Percentiles rank a stretch among this genome's conserved stretches.
These are phyloP conservation scores for Drosophila meridionalis DNA, from an alignment of 2,888 invertebrate species.

Conservation along the genomic window DNA sequence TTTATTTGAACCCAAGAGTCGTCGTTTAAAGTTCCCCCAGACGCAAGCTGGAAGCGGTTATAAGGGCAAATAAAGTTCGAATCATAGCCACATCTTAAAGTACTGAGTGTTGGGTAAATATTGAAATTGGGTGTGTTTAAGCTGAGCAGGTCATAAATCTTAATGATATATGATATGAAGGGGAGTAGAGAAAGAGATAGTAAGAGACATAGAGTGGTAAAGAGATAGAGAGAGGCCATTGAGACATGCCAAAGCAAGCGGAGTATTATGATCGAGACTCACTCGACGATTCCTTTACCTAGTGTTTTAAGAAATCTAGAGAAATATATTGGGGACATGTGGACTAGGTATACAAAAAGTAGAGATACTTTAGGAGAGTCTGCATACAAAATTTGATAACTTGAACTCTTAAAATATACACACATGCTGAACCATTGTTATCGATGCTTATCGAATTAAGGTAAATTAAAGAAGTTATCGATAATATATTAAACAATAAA, in stretches of 20 bases:
- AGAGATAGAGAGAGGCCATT: background rate
- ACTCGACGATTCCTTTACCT: background rate
- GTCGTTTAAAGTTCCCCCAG: slow-evolving; percentile 22
- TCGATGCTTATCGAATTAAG: no score
- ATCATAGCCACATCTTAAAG: slow-evolving; percentile 1
- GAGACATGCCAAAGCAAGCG: background rate
- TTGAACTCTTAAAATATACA: no score
- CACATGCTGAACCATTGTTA: no score
- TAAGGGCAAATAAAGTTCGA: slow-evolving; percentile 19
- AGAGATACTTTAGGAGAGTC: no score
- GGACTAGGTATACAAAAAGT: no score
- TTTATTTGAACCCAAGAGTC: slow-evolving; percentile 26
- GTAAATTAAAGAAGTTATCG: no score
- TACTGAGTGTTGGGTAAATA: slow-evolving; percentile 15
- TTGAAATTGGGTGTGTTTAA: slow-evolving; percentile 32
- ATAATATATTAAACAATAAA: no score
- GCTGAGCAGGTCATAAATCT: slow-evolving; percentile 34
- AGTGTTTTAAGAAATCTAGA: no score
- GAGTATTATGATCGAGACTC: background rate
- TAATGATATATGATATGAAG: slow-evolving; percentile 6
- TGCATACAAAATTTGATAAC: no score
- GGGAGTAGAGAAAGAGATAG: background rate
- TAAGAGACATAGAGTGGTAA: background rate
- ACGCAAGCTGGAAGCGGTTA: slow-evolving; percentile 6
- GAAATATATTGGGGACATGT: no score